Conservation (phyloP, 2,797 vertebrate species). For the Bryconaethiops microstoma region DNA sequence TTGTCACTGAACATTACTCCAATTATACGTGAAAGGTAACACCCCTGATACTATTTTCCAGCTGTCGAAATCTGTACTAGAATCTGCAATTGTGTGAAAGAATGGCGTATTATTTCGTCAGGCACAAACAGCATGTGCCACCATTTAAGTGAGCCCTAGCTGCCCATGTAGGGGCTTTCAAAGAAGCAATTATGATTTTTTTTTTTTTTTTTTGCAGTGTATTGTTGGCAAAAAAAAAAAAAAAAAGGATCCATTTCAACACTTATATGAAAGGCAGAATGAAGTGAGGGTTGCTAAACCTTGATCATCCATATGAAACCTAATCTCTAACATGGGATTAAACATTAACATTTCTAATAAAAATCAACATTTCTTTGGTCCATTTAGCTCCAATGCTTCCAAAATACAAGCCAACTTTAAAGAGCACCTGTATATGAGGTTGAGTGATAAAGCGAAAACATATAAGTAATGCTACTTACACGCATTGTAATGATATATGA, state of each 20-base stretch:
- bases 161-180: background rate
- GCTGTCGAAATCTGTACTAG: background rate
- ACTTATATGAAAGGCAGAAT: background rate
- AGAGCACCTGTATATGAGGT: background rate
- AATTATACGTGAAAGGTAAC: background rate
- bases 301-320: background rate
- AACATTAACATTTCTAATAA: no score
- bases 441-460: no score
- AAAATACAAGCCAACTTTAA: background rate
- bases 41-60: background rate
- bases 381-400: background rate
- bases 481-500: no score
- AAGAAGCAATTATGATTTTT: background rate
- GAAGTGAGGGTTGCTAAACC: background rate
- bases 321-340: background rate
- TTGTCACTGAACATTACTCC: background rate
- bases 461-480: no score
- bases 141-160: background rate
- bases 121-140: background rate
- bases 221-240: background rate
- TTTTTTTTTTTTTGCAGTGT: background rate
- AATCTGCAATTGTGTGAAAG: background rate
- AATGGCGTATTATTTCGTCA: background rate
- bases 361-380: background rate
- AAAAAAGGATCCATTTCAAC: background rate